Evolutionary conservation across 2,797 vertebrate species (phyloP), one percentile per base, ranked within the genome.

Genomic region (Peromyscus melanophrys): DNA sequence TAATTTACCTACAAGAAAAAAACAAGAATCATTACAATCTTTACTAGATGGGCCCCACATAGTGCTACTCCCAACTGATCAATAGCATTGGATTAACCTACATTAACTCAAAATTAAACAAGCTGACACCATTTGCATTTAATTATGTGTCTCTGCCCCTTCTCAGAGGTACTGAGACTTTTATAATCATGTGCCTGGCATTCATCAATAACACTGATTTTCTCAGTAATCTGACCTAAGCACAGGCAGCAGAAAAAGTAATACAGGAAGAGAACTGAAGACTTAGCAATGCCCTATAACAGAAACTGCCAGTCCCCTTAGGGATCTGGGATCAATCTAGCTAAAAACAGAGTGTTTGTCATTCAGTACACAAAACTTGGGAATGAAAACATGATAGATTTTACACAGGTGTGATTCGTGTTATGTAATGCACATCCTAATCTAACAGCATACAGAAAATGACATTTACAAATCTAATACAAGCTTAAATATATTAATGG

Each of bases 101-200:
- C 85, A 89, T 82, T 92, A 96, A 96, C 92, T 96, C 86, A 91
- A 97, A 96, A 95, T 97, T 92, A 89, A 96, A 96, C 93, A 96
- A 95, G 90, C 43, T 95, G 91, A 71, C 90, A 95, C 90, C 23
- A 88, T 85, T 77, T 92, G 91, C 95, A 96, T 92, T 89, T 92
- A 96, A 96, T 95, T 90, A 84, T 40, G 27, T 80, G 43, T 81
- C 77, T 65, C 63, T 89, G 61, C 59, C 92, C 84, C 93, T 96
- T 94, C 69, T 96, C 55, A 23, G 85, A 95, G 80, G 77, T 82
- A 76, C n/a, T 67, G 65, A 87, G 83, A 52, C 65, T 93, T 93
- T 91, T 76, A 89, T 88, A 94, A 90, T 91, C 29, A 52, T 37
- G 59, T 67, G 73, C n/a, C 89, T 89, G 43, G 52, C 52, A 96